Evolutionary conservation across 2,113 vertebrate species (phyloP).

Genomic region (Lamprologus lemairii): DNA sequence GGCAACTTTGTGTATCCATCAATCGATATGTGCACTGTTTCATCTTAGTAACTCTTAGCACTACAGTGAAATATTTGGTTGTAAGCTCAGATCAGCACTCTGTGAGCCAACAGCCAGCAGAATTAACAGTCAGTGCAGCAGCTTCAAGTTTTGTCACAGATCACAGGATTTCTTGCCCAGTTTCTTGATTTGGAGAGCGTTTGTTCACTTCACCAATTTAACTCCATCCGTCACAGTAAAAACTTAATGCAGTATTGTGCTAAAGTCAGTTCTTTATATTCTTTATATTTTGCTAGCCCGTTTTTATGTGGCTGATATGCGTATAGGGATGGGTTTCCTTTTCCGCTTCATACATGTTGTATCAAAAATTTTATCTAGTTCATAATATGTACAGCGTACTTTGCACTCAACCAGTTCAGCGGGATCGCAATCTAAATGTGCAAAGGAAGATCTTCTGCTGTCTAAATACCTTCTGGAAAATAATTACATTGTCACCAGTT

Average conservation of each 20-base stretch:
- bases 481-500: not conserved
- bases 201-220: not conserved
- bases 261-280: not conserved
- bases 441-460: not conserved
- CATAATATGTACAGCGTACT: not conserved
- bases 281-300: not conserved
- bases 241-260: not conserved
- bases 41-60: not conserved
- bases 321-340: not conserved
- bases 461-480: not conserved
- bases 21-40: not conserved
- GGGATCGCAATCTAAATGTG: not conserved
- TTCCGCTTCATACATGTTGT: not conserved
- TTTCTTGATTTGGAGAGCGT: not conserved
- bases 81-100: not conserved
- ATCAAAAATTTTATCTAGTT: not conserved
- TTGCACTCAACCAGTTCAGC: not conserved
- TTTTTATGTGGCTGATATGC: not conserved
- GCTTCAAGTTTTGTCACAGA: constrained; percentile 14
- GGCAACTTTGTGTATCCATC: not conserved
- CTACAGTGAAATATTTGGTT: constrained; percentile 6
- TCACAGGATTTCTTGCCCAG: not conserved
- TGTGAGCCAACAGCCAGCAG: constrained; percentile 18
- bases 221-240: not conserved
- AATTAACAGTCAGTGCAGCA: constrained; percentile 13